phyloP scores from a whole-genome alignment of 2,113 vertebrate genomes.

The Hyaena hyaena region DNA sequence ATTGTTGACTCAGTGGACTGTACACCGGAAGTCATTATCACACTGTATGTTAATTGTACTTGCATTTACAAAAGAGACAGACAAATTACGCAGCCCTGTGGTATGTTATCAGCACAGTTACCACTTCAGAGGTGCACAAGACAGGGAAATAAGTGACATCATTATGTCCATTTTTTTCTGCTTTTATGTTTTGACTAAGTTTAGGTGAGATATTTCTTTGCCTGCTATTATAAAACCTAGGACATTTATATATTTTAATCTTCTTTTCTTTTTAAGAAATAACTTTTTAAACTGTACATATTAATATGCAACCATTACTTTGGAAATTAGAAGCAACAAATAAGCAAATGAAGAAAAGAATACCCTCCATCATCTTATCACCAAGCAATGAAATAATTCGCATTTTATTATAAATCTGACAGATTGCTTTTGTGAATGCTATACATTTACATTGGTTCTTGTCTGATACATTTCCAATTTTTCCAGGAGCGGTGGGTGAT shows the following conservation, averaged over 20 bases:
- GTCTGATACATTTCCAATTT: constrained; percentile 49
- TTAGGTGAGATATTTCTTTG: background rate
- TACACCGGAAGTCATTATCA: background rate
- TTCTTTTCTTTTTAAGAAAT: background rate
- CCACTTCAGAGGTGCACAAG: accelerated
- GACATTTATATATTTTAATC: background rate
- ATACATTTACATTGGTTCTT: constrained; percentile 30
- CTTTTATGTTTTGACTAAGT: background rate
- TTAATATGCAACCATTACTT: background rate
- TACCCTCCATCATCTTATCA: background rate
- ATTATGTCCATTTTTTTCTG: background rate
- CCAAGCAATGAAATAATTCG: background rate
- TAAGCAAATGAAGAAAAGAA: background rate
- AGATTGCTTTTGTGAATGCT: constrained; percentile 8
- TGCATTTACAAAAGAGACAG: background rate
- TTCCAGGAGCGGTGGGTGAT: constrained; percentile 85
- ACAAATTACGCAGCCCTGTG: background rate
- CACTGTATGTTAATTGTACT: background rate
- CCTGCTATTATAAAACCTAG: background rate
- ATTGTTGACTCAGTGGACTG: background rate
- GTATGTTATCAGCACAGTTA: background rate
- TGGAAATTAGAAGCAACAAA: background rate
- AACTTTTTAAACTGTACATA: background rate
- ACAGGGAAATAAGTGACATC: background rate
- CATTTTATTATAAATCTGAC: background rate